These are phyloP conservation scores for Slavum lentiscoides DNA, from an alignment of 2,888 invertebrate genomes.

Conservation along the genomic window DNA sequence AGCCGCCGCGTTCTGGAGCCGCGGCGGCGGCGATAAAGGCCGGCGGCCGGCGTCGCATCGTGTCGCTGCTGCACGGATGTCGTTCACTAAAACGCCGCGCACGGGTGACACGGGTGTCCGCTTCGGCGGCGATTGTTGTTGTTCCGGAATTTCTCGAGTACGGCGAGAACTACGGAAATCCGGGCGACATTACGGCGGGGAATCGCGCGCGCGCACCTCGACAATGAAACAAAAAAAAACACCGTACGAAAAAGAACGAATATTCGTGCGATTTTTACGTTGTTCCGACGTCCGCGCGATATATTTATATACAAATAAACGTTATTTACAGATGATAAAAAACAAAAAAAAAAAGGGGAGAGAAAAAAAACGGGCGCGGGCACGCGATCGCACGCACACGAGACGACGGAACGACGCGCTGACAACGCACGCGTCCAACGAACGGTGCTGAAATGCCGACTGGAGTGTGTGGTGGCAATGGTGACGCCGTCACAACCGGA, in stretches of 20 bases:
- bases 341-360: too few species aligned
- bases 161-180: slow-evolving; percentile 6
- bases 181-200: background rate
- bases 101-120: background rate
- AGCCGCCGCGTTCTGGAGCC: too few species aligned
- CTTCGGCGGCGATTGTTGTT: too few species aligned
- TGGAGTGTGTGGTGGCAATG: background rate
- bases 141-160: too few species aligned
- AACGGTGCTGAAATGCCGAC: slow-evolving; percentile 33
- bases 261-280: too few species aligned
- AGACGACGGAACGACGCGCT: background rate
- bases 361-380: background rate
- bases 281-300: too few species aligned
- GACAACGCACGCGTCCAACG: background rate
- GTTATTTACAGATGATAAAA: background rate
- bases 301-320: background rate
- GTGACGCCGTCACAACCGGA: slow-evolving; percentile 6
- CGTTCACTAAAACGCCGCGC: background rate
- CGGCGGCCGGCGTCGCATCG: slow-evolving; percentile 20
- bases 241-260: too few species aligned
- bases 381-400: background rate
- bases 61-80: background rate
- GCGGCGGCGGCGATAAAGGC: background rate
- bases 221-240: background rate
- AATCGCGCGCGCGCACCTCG: background rate